Evolutionary conservation across 2,888 invertebrate genomes (phyloP).

Genomic region (Papilio elwesi): DNA sequence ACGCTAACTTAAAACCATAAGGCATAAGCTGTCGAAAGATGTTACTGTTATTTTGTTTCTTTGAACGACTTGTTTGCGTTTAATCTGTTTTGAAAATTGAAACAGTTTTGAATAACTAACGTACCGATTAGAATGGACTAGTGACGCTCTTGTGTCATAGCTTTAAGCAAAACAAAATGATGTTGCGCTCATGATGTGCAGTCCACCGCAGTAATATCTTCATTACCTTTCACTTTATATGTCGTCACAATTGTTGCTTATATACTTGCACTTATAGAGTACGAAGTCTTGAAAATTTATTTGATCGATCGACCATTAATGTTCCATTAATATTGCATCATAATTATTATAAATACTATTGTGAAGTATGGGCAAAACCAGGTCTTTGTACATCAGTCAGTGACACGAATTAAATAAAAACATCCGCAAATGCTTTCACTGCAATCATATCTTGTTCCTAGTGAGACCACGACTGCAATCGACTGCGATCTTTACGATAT

Average conservation of each 20-base stretch:
- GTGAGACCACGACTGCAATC: too few relatives aligned
- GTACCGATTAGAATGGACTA: not conserved
- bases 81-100: too few relatives aligned
- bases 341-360: conserved; percentile 14
- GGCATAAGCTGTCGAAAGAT: too few relatives aligned
- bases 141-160: conserved; percentile 8
- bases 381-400: not conserved
- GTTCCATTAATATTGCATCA: conserved; percentile 7
- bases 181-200: conserved; percentile 9
- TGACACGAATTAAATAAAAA: too few relatives aligned
- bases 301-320: conserved; percentile 7
- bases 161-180: not conserved
- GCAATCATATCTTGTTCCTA: conserved; percentile 35
- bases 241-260: conserved; percentile 11
- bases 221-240: conserved; percentile 26
- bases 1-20: too few relatives aligned
- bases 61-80: too few relatives aligned
- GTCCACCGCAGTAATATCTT: not conserved
- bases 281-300: conserved; percentile 8
- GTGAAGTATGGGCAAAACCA: conserved; percentile 8
- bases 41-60: too few relatives aligned
- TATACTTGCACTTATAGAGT: conserved; percentile 1
- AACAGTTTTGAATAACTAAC: not conserved
- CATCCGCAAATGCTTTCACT: not conserved
- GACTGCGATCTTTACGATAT: too few relatives aligned